A percentile compares a stretch with the other conserved stretches of the same genome.
phyloP scores from a whole-genome alignment of 2,888 invertebrate genomes.

The Noctua janthina region DNA sequence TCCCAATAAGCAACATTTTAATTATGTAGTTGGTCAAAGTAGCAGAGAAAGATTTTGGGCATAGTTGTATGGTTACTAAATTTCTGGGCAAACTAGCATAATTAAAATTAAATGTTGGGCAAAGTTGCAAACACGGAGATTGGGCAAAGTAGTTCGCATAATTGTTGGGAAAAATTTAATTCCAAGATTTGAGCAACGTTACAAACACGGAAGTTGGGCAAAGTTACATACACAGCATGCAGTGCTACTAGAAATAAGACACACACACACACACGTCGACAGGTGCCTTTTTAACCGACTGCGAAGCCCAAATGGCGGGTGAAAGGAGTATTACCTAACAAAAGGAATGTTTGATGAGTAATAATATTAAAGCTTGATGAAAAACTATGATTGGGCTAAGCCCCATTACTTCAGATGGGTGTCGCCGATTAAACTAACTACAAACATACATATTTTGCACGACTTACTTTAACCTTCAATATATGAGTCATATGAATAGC shows the following conservation, averaged over 20 bases:
- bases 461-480: not conserved
- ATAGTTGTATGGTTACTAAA: no score
- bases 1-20: no score
- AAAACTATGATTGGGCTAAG: not conserved
- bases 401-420: not conserved
- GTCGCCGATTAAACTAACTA: not conserved
- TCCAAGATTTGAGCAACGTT: not conserved
- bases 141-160: not conserved
- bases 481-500: conserved; percentile 13
- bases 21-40: no score
- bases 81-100: not conserved
- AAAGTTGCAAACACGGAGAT: not conserved
- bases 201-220: not conserved
- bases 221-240: not conserved
- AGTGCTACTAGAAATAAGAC: not conserved
- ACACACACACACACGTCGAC: not conserved
- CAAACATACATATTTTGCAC: not conserved
- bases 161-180: not conserved
- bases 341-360: not conserved
- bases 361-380: not conserved
- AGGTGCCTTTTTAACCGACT: not conserved
- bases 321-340: no score
- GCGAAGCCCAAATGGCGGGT: not conserved
- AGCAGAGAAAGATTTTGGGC: no score
- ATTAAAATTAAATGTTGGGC: not conserved